Evolutionary conservation across 2,113 vertebrate genomes (phyloP), one percentile per base, ranked within the genome.

Genomic region (Seriola aureovittata): DNA sequence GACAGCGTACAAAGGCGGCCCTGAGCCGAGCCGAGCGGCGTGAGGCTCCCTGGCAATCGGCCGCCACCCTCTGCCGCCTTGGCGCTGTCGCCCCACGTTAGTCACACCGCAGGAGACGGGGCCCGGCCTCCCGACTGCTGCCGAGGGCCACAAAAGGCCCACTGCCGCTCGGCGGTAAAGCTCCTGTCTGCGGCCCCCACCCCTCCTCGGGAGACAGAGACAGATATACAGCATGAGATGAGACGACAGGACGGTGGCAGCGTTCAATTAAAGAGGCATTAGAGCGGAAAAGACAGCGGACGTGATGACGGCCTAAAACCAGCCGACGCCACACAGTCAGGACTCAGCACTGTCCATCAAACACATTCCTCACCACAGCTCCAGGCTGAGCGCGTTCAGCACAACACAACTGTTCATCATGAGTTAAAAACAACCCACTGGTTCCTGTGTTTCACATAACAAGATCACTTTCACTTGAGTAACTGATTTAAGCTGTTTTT

Each of bases 1-100:
- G 23, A 36, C 69, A 67, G 63, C 57, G 75, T 17, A 92, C 91
- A 93, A 93, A 95, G 86, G 73, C 82, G 29, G 86, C 75, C 78
- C 79, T 63, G 86, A 92, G 87, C 75, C 50, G 75, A 82, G 89
- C 78, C 44, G 71, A 85, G 71, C 38, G 55, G 89, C 40, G 65
- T 46, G 78, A 79, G 81, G 81, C 60, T 83, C 57, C 71, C 77
- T 89, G 88, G 89, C 90, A 92, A 5, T 67, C 54, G 68, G 80
- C 77, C n/a, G 68, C 55, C 80, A 75, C 84, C 85, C 86, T 89
- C 71, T 11, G 52, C 71, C 84, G 81, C 85, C 89, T 92, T 92
- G 93, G 93, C 82, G 71, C 93, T 93, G 94, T 93, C 93, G 85
- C 80, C 87, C 78, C 81, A 50, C 73, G 91, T 95, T 95, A 94